A percentile compares a stretch with the other conserved stretches of the same genome.
phyloP scores from a whole-genome alignment of 2,888 invertebrate genomes.

The Apotomis turbidana region DNA sequence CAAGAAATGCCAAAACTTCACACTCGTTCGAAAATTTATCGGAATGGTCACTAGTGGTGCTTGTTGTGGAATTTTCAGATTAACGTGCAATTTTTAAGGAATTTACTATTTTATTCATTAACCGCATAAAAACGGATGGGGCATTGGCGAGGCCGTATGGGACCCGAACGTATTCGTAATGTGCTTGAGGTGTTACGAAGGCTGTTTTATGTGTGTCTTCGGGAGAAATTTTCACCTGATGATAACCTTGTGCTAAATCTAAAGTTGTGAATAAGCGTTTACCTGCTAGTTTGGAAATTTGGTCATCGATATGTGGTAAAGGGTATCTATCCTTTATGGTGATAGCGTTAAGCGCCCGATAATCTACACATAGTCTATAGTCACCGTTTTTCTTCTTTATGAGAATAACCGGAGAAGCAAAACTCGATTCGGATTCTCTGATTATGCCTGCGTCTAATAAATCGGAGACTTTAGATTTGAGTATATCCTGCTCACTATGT shows the following conservation, averaged over 20 bases:
- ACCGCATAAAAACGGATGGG: slow-evolving; percentile 36
- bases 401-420: slow-evolving; percentile 5
- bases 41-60: not conserved
- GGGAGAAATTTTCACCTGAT: slow-evolving; percentile 40
- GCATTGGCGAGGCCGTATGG: slow-evolving; percentile 31
- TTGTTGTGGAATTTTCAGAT: too few relatives aligned
- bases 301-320: slow-evolving; percentile 49
- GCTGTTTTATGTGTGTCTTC: slow-evolving; percentile 25
- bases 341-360: slow-evolving; percentile 31
- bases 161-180: slow-evolving; percentile 33
- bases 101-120: slow-evolving; percentile 38
- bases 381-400: slow-evolving; percentile 20
- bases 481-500: too few relatives aligned
- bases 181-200: slow-evolving; percentile 28
- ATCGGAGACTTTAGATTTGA: slow-evolving; percentile 35
- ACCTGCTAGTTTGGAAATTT: slow-evolving; percentile 45
- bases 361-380: slow-evolving; percentile 7
- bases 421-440: slow-evolving; percentile 9
- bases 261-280: slow-evolving; percentile 46
- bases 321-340: slow-evolving; percentile 49
- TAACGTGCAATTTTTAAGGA: not conserved
- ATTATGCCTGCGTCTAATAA: slow-evolving; percentile 39
- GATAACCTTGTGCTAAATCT: slow-evolving; percentile 47
- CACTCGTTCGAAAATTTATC: not conserved
- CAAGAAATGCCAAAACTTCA: slow-evolving; percentile 11